A percentile compares a stretch with the other conserved stretches of the same genome.
Conservation (phyloP, 2,888 invertebrate genomes). For the Fragum fragum region DNA sequence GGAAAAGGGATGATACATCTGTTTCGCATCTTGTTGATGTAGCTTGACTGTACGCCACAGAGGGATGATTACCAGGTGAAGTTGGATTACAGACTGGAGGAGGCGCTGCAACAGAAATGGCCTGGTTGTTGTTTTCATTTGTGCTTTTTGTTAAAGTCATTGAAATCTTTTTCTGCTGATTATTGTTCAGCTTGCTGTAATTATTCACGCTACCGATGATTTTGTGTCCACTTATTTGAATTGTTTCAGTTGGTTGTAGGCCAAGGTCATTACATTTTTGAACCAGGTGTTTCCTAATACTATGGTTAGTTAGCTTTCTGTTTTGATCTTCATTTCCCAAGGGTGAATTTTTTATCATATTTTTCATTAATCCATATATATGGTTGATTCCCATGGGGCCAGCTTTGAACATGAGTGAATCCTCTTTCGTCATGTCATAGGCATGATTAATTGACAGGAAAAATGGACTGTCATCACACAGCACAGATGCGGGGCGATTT, state of each 20-base stretch:
- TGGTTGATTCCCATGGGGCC: slow-evolving; percentile 34
- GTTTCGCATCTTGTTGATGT: neutral
- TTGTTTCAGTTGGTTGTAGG: slow-evolving; percentile 17
- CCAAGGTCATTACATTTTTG: slow-evolving; percentile 37
- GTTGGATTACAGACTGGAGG: neutral
- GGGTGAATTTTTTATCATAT: slow-evolving; percentile 22
- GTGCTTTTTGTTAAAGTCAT: slow-evolving; percentile 9
- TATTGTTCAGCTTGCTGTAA: slow-evolving; percentile 29
- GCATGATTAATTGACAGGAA: slow-evolving; percentile 18
- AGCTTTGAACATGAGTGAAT: slow-evolving; percentile 20
- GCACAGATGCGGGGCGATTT: slow-evolving; percentile 14
- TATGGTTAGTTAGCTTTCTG: slow-evolving; percentile 20
- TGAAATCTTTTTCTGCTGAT: slow-evolving; percentile 26
- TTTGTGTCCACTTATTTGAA: slow-evolving; percentile 41
- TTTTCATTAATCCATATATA: slow-evolving; percentile 26
- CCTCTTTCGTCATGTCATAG: neutral
- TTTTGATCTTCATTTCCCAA: neutral
- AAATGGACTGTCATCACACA: slow-evolving; percentile 22
- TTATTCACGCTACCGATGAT: slow-evolving; percentile 30
- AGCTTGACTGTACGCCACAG: slow-evolving; percentile 4
- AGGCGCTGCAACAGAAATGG: neutral
- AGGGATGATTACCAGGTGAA: neutral
- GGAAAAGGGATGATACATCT: slow-evolving; percentile 22
- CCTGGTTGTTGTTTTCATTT: neutral
- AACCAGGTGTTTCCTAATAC: slow-evolving; percentile 31